Base-by-base conservation (phyloP, 2,888 invertebrate genomes). In the Craniophora ligustri region DNA sequence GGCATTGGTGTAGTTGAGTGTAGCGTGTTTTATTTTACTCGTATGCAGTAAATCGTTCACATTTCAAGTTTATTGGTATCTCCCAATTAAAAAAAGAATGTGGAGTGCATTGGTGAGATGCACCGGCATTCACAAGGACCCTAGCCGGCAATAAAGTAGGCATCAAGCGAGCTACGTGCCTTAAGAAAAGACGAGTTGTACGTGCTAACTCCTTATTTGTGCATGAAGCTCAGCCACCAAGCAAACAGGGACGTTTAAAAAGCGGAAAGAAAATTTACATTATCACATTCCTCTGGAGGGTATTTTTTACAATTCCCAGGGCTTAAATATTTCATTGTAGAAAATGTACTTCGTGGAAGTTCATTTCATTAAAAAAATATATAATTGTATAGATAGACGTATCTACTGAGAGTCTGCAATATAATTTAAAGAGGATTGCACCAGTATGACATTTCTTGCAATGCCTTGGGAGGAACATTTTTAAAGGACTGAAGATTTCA, bases 101-200 rank as follows among this genome's bases (percentile, higher is more conserved):
- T 72, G 67, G 71, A 76, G 76, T 83, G 84, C 82, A 84, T 73
- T 78, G 72, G 72, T 69, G 76, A 75, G 82, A 81, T 82, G 82
- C 80, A 80, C 58, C 58, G 69, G 66, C 67, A 72, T 76, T 69
- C 75, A 63, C 72, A 58, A 76, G 77, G 76, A 76, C 79, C 75
- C 81, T 61, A 69, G 81, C 72, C 64, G 76, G 81, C 83, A 88
- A 88, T 91, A 91, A 90, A 88, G 83, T 81, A 85, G 86, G 86
- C 89, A 88, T 87, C 88, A 85, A 81, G 82, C 72, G 70, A 67
- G 69, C 63, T 84, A 87, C 88, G 90, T 89, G 89, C 82, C 77
- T 76, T 76, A 76, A 68, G 82, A 85, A 76, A 79, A 85, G 84
- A 81, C 81, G 80, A 75, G 70, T 62, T 72, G 75, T 82, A 87